Evolutionary conservation across 2,113 vertebrate genomes (phyloP).

Genomic region (Ciconia stormi): DNA sequence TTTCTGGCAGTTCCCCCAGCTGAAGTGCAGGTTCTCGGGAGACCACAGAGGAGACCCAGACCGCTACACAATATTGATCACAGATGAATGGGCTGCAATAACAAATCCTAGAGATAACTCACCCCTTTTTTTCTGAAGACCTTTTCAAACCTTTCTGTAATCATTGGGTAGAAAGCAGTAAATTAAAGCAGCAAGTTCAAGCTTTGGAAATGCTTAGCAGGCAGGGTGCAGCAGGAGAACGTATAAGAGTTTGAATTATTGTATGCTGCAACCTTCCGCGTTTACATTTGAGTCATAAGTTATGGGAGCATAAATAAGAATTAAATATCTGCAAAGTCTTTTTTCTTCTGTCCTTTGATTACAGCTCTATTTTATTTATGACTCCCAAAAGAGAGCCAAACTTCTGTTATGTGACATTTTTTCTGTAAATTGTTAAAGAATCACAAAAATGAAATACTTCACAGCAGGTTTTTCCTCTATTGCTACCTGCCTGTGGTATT

Average conservation of each 20-base stretch:
- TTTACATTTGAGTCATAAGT: slow-evolving; percentile 69
- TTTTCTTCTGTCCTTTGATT: slow-evolving; percentile 75
- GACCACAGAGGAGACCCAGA: slow-evolving; percentile 29
- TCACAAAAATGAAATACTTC: slow-evolving; percentile 75
- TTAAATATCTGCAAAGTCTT: slow-evolving; percentile 74
- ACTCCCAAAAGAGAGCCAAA: slow-evolving; percentile 68
- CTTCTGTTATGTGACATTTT: slow-evolving; percentile 68
- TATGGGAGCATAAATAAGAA: slow-evolving; percentile 75
- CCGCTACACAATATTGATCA: slow-evolving; percentile 57
- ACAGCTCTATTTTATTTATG: slow-evolving; percentile 73
- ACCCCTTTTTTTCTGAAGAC: slow-evolving; percentile 61
- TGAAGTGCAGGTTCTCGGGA: slow-evolving; percentile 33
- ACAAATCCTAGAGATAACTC: slow-evolving; percentile 64
- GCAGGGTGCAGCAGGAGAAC: slow-evolving; percentile 27
- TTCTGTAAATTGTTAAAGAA: slow-evolving; percentile 77
- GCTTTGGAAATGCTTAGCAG: slow-evolving; percentile 64
- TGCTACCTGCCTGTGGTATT: slow-evolving; percentile 14
- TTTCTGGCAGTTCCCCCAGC: neutral
- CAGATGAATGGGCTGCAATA: slow-evolving; percentile 42
- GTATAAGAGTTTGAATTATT: slow-evolving; percentile 62
- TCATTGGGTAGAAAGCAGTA: slow-evolving; percentile 66
- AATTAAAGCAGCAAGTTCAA: slow-evolving; percentile 64
- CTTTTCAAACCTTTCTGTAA: slow-evolving; percentile 74
- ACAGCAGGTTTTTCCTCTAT: slow-evolving; percentile 73
- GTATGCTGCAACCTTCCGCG: slow-evolving; percentile 31